Evolutionary conservation across 2,797 vertebrate genomes (phyloP).

Genomic region (Pseudocheirus occidentalis): DNA sequence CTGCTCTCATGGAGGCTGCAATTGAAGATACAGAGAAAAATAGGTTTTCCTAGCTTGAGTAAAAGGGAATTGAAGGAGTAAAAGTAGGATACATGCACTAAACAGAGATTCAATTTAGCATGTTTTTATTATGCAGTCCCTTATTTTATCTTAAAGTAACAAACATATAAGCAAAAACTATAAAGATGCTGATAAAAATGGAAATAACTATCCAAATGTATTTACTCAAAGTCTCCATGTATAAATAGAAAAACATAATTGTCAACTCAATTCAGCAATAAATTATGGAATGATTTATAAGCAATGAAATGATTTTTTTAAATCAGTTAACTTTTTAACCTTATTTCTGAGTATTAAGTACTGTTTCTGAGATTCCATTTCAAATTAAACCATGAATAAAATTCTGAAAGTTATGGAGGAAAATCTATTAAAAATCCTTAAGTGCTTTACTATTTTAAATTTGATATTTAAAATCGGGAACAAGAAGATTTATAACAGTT

Average conservation of each 20-base stretch:
- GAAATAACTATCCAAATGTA: not conserved
- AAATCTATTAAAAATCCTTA: not conserved
- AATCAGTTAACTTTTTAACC: not conserved
- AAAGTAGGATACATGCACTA: not conserved
- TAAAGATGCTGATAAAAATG: not conserved
- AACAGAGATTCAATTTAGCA: not conserved
- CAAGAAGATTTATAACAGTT: not conserved
- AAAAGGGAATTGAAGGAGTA: not conserved
- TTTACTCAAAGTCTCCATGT: not conserved
- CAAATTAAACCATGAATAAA: not conserved
- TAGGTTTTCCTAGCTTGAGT: not conserved
- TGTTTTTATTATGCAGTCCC: not conserved
- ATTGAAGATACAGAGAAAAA: not conserved
- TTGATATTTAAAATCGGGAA: not conserved
- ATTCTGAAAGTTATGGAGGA: not conserved
- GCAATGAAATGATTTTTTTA: not conserved
- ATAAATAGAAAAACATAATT: not conserved
- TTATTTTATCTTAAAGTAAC: not conserved
- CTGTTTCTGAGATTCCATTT: not conserved
- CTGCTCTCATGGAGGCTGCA: not conserved
- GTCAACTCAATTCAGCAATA: not conserved
- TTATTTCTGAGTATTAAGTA: not conserved
- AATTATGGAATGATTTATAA: not conserved
- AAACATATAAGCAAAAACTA: not conserved
- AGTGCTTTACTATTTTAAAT: not conserved